phyloP scores from a whole-genome alignment of 2,888 invertebrate genomes.

The Noctua fimbriata region DNA sequence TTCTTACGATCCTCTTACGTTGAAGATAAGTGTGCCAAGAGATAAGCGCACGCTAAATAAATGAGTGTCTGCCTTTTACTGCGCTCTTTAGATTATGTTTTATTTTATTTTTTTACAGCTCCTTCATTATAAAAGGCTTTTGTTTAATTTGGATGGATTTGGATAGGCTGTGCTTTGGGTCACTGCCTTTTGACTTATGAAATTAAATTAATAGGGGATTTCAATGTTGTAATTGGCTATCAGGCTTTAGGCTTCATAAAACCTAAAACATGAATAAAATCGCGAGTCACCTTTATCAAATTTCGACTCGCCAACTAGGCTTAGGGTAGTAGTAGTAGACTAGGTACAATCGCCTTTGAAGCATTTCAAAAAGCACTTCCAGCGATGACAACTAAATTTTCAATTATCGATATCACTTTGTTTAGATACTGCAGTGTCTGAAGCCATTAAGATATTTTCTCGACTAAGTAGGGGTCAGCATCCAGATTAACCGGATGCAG shows the following conservation, averaged over 20 bases:
- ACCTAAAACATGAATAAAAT: neutral
- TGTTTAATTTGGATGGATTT: neutral
- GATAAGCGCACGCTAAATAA: constrained; percentile 40
- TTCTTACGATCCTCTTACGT: constrained; percentile 25
- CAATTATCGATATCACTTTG: too few species aligned
- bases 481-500: too few species aligned
- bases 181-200: neutral
- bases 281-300: neutral
- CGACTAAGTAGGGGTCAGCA: too few species aligned
- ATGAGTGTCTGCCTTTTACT: constrained; percentile 23
- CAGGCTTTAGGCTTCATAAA: neutral
- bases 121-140: constrained; percentile 17
- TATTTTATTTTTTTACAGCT: constrained; percentile 8
- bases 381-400: too few species aligned
- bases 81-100: constrained; percentile 12
- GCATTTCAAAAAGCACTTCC: neutral
- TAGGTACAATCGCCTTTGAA: neutral
- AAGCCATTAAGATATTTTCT: too few species aligned
- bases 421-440: too few species aligned
- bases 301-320: neutral
- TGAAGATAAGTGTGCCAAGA: constrained; percentile 35
- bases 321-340: too few species aligned
- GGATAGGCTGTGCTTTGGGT: neutral
- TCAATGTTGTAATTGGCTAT: neutral
- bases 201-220: neutral